These are phyloP conservation scores for Planiliza haematocheilus DNA, from an alignment of 2,113 vertebrate species.

Conservation along the genomic window DNA sequence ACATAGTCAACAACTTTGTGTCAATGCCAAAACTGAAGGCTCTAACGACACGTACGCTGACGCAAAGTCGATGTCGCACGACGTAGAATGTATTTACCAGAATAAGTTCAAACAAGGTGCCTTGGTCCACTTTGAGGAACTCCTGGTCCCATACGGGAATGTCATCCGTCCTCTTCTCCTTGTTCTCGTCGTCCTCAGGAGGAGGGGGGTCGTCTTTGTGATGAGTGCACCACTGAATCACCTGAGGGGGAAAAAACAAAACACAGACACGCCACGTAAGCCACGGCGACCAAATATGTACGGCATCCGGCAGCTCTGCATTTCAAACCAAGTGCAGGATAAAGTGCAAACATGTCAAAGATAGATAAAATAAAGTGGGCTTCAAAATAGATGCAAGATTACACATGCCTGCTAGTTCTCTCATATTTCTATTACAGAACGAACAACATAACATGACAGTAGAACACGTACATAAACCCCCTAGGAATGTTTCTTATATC, in stretches of 20 bases:
- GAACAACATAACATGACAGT: too few relatives aligned
- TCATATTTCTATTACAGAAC: too few relatives aligned
- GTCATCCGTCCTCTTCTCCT: conserved; percentile 98
- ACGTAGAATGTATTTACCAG: conserved; percentile 84
- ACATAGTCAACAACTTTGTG: too few relatives aligned
- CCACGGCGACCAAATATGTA: not conserved
- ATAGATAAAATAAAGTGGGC: too few relatives aligned
- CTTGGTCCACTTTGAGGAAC: conserved; percentile 99
- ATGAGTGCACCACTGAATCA: conserved; percentile 99
- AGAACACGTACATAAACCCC: too few relatives aligned
- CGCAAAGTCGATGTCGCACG: not conserved
- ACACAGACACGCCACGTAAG: not conserved
- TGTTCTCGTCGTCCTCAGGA: conserved; percentile 99
- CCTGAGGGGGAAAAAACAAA: conserved; percentile 78
- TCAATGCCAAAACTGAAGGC: too few relatives aligned
- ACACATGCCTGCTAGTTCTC: too few relatives aligned
- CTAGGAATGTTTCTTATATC: too few relatives aligned
- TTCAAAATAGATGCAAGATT: too few relatives aligned
- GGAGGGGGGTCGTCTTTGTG: conserved; percentile 99
- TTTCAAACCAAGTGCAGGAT: not conserved
- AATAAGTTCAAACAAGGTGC: conserved; percentile 98
- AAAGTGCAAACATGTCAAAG: too few relatives aligned
- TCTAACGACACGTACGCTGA: too few relatives aligned
- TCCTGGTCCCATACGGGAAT: conserved; percentile 99
- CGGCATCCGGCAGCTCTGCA: not conserved